Conservation (phyloP, 37 sponge, comb jelly and placozoan species). For the Aplysina aerophoba region DNA sequence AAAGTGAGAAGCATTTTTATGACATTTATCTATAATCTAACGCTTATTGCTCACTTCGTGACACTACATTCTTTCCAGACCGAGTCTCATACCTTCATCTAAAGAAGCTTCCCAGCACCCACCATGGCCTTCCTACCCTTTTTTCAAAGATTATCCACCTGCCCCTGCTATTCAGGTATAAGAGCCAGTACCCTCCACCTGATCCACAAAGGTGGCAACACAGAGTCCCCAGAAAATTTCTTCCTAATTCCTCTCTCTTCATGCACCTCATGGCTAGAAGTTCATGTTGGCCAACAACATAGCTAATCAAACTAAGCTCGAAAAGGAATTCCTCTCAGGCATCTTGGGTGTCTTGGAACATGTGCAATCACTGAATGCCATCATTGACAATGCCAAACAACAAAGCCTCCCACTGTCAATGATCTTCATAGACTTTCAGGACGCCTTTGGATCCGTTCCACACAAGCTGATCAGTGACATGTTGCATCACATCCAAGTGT, state of each 20-base stretch:
- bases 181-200: slow-evolving; percentile 17
- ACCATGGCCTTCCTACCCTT: slow-evolving; percentile 43
- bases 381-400: slow-evolving; percentile 43
- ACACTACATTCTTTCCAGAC: too few relatives aligned
- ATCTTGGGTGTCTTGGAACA: slow-evolving; percentile 47
- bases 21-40: too few relatives aligned
- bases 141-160: slow-evolving; percentile 57
- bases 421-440: slow-evolving; percentile 43
- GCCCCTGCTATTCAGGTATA: neutral
- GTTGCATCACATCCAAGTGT: slow-evolving; percentile 16
- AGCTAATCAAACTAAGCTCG: neutral
- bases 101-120: slow-evolving; percentile 37
- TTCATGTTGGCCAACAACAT: neutral
- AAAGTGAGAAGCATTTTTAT: too few relatives aligned
- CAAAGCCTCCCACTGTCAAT: slow-evolving; percentile 25
- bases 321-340: slow-evolving; percentile 32
- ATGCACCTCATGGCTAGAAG: slow-evolving; percentile 25
- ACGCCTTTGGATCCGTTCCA: slow-evolving; percentile 53
- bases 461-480: slow-evolving; percentile 20
- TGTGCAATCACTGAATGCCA: slow-evolving; percentile 27
- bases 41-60: too few relatives aligned
- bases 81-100: slow-evolving; percentile 45
- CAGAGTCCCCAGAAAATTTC: neutral
- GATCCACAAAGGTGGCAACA: slow-evolving; percentile 6
- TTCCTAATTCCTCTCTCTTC: neutral